These are phyloP conservation scores for Sibirionetta formosa DNA, from an alignment of 2,797 vertebrate species.

Conservation along the genomic window DNA sequence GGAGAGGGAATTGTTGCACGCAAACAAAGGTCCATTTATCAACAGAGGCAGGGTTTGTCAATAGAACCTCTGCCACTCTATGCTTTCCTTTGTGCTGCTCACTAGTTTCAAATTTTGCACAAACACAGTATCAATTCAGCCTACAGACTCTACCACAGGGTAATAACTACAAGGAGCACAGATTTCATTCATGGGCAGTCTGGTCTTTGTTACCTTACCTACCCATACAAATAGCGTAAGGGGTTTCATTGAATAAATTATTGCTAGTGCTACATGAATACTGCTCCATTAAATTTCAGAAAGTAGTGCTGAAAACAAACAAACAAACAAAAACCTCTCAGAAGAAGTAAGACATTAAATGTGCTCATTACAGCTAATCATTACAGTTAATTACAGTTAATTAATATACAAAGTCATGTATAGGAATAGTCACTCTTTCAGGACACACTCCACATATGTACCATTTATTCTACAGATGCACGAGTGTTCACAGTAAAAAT, in stretches of 20 bases:
- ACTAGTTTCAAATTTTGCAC: neutral
- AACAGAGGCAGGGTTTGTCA: neutral
- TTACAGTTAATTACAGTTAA: conserved; percentile 36
- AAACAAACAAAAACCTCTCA: conserved; percentile 54
- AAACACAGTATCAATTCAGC: neutral
- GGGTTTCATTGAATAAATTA: neutral
- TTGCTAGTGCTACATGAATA: conserved; percentile 4
- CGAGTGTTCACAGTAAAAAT: neutral
- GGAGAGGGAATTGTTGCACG: conserved; percentile 26
- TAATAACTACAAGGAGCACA: neutral
- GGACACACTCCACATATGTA: neutral
- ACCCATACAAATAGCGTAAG: neutral
- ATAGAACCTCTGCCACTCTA: neutral
- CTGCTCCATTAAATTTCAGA: conserved; percentile 37
- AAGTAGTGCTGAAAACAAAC: conserved; percentile 25
- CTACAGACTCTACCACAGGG: neutral
- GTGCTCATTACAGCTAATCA: conserved; percentile 41
- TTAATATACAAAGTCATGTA: conserved; percentile 13
- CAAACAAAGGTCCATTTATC: conserved; percentile 42
- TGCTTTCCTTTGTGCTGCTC: neutral
- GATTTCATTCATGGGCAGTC: neutral
- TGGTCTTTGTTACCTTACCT: conserved; percentile 7
- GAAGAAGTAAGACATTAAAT: conserved; percentile 41
- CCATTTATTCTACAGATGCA: conserved; percentile 1
- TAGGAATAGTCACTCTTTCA: neutral